phyloP scores from a whole-genome alignment of 1,140 invertebrate genomes.

The Drosophila insularis region DNA sequence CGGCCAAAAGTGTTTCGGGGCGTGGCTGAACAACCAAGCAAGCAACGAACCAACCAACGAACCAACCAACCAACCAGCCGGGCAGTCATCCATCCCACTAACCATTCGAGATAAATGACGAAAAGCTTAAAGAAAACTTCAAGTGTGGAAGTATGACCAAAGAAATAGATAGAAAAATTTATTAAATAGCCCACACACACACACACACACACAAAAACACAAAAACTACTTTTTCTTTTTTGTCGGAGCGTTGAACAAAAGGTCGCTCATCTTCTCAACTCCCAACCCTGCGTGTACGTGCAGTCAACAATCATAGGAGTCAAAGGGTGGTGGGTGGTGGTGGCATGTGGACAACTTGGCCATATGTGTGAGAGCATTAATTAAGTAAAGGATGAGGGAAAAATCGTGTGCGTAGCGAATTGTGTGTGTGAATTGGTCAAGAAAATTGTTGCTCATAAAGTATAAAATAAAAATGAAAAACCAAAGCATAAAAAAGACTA shows the following conservation, averaged over 20 bases:
- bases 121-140: conserved; percentile 18
- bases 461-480: not conserved
- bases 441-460: conserved; percentile 7
- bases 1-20: conserved; percentile 34
- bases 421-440: conserved; percentile 4
- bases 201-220: not conserved
- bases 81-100: not conserved
- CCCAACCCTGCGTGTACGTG: not conserved
- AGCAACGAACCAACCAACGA: not conserved
- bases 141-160: conserved; percentile 20
- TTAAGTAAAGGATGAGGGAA: conserved; percentile 14
- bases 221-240: not conserved
- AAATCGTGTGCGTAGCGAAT: conserved; percentile 5
- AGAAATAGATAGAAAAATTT: conserved; percentile 17
- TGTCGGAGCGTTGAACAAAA: not conserved
- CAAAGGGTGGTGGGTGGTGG: not conserved
- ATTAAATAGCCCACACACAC: conserved; percentile 3
- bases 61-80: not conserved
- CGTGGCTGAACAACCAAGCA: conserved; percentile 3
- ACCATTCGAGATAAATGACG: conserved; percentile 10
- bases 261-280: not conserved
- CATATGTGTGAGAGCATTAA: conserved; percentile 18
- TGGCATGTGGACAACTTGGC: too few species aligned
- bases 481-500: not conserved
- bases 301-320: not conserved